Conservation (phyloP, 2,113 vertebrate species). For the Saguinus imperator region DNA sequence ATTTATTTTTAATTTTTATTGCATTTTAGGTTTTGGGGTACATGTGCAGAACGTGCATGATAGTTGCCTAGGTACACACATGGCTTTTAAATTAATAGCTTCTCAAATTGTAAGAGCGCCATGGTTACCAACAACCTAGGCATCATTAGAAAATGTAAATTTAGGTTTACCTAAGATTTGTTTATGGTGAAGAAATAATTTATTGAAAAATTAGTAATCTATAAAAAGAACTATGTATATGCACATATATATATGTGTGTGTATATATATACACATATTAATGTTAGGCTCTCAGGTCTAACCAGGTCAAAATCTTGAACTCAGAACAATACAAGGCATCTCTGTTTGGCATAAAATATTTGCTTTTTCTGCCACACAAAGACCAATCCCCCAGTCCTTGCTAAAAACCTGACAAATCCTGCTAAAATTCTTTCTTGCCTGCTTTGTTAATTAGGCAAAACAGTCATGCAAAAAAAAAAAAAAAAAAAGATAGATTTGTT, state of each 20-base stretch:
- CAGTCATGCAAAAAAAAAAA: background rate
- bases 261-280: background rate
- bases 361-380: background rate
- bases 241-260: too few species aligned
- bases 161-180: background rate
- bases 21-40: too few species aligned
- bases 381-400: background rate
- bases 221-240: background rate
- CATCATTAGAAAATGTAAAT: background rate
- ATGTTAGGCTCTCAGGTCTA: background rate
- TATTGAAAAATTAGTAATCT: background rate
- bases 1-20: too few species aligned
- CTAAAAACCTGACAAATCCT: background rate
- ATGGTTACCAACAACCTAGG: background rate
- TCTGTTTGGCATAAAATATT: background rate
- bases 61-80: too few species aligned
- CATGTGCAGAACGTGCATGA: too few species aligned
- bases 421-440: background rate
- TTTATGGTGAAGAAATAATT: background rate
- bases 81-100: background rate
- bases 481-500: background rate
- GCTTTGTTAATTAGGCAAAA: background rate
- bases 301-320: background rate
- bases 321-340: background rate
- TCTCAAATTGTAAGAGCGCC: background rate